phyloP scores from a whole-genome alignment of 2,797 vertebrate genomes.

The Choloepus didactylus region DNA sequence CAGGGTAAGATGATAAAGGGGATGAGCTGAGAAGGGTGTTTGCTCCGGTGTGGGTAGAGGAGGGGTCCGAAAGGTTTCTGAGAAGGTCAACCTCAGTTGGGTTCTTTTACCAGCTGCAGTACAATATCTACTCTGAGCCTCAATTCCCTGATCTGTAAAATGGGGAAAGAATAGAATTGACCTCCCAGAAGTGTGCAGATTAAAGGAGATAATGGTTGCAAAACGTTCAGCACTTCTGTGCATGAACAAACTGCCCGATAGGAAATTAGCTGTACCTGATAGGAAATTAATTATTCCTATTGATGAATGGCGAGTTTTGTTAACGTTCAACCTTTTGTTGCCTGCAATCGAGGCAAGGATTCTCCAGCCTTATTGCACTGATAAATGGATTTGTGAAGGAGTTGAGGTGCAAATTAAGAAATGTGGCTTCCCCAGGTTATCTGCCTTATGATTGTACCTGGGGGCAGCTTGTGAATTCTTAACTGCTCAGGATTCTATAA shows the following conservation, averaged over 20 bases:
- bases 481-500: constrained; percentile 4
- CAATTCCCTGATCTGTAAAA: not conserved
- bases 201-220: not conserved
- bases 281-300: not conserved
- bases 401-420: not conserved
- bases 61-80: not conserved
- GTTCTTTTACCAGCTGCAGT: not conserved
- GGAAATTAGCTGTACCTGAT: not conserved
- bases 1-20: not conserved
- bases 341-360: not conserved
- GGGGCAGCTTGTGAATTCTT: constrained; percentile 21
- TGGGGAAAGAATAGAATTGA: not conserved
- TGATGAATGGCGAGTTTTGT: not conserved
- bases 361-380: not conserved
- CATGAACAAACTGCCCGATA: not conserved
- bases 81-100: not conserved
- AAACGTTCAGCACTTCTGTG: not conserved
- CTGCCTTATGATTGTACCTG: not conserved
- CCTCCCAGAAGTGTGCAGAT: not conserved
- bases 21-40: not conserved
- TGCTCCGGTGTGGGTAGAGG: not conserved
- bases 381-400: not conserved
- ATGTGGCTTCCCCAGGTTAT: not conserved
- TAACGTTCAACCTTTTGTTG: not conserved
- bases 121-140: not conserved